A percentile compares a stretch with the other conserved stretches of the same genome.
phyloP scores from a whole-genome alignment of 2,888 invertebrate genomes.

The Xanthia icteritia region DNA sequence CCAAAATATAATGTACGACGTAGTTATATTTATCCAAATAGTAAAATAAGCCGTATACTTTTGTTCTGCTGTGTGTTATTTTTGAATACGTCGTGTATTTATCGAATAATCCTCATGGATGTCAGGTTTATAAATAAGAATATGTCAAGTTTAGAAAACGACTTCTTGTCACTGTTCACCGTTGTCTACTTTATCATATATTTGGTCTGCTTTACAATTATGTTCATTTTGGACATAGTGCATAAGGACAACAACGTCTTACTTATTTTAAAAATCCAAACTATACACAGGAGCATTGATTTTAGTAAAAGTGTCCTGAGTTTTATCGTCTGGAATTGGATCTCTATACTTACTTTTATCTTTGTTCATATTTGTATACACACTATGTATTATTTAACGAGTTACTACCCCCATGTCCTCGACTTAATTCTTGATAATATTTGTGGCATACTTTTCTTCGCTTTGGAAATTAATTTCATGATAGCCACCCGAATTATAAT shows the following conservation, averaged over 20 bases:
- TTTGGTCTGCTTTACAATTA: neutral
- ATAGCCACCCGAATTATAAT: slow-evolving; percentile 25
- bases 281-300: slow-evolving; percentile 6
- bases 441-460: neutral
- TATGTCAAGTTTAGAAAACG: neutral
- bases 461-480: slow-evolving; percentile 28
- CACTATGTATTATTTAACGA: neutral
- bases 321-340: slow-evolving; percentile 30
- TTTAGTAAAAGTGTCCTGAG: neutral
- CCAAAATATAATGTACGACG: slow-evolving; percentile 4
- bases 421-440: neutral
- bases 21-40: slow-evolving; percentile 24
- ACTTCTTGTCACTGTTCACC: neutral
- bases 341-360: neutral
- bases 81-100: neutral
- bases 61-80: slow-evolving; percentile 9
- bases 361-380: neutral
- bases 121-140: no score
- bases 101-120: neutral
- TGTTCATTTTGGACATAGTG: slow-evolving; percentile 15
- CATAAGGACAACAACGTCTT: slow-evolving; percentile 8
- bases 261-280: slow-evolving; percentile 31
- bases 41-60: slow-evolving; percentile 1
- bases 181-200: neutral
- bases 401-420: neutral